Percentiles rank a stretch among this genome's conserved stretches.
Evolutionary conservation across 2,797 vertebrate genomes (phyloP).

Genomic region (Vipera ursinii): DNA sequence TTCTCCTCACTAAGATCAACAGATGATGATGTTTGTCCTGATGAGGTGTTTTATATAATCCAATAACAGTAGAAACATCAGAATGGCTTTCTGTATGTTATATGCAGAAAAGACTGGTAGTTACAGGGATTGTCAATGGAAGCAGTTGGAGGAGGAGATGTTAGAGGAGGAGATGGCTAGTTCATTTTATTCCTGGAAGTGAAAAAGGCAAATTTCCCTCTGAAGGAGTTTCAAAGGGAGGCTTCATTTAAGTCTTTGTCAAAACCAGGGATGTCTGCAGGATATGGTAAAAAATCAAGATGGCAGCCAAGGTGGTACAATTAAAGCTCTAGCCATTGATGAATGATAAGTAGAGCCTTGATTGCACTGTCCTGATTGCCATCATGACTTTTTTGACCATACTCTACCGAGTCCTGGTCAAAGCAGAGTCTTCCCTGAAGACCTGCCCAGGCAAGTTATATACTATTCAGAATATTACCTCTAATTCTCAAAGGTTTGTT

Average conservation of each 20-base stretch:
- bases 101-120: neutral
- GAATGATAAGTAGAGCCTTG: neutral
- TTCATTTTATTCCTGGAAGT: neutral
- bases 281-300: neutral
- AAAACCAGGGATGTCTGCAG: neutral
- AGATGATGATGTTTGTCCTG: neutral
- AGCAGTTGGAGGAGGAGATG: neutral
- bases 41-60: neutral
- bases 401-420: neutral
- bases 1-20: neutral
- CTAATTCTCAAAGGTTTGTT: neutral
- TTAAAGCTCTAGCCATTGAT: neutral
- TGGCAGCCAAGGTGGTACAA: neutral
- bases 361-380: neutral
- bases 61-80: neutral
- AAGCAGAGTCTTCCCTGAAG: neutral
- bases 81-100: neutral
- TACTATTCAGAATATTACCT: neutral
- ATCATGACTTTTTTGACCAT: neutral
- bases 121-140: neutral
- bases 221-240: neutral
- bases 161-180: neutral
- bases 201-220: neutral
- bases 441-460: neutral
- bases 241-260: neutral